Base-by-base conservation (phyloP, 2,113 vertebrate genomes). In the Ahaetulla prasina region DNA sequence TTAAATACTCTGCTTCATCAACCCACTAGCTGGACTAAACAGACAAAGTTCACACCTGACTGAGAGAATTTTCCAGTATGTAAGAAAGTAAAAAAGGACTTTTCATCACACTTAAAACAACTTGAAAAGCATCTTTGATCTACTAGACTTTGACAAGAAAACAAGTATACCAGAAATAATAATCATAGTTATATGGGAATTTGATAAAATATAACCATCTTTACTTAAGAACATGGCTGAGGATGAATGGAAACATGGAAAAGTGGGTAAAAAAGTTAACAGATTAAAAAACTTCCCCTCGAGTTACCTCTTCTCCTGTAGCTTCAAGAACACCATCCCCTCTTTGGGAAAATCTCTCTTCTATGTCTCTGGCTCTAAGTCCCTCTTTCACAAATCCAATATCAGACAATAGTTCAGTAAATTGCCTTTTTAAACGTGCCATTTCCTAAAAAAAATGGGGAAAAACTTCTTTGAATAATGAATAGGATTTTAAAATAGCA, bases 361-460 rank as follows among this genome's bases (percentile, higher is more conserved):
- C 99, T 47, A 99, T 99, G 45, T 98, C 97, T 92, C 98, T 98
- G 94, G 99, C 98, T 96, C 98, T 97, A 93, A 99, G 96, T 4
- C 99, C 99, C 84, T 99, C 99, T 88, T 98, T 99, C 91, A 99
- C 98, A 97, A 99, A 99, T 35, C 99, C 99, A 68, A 99, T 99
- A 94, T 99, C 99, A 0, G 99, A 99, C 84, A 99, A 97, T 91
- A 99, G 97, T 94, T 99, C 99, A 3, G 99, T 98, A 97, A 99
- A 99, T 45, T 99, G 99, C 85, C 99, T 98, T 95, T 99, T 99
- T 95, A 99, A 97, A 90, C 98, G 98, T 93, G 99, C 98, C 14
- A 99, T 99, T 95, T 99, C 99, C 99, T 99, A 16, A 85, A 94
- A 74, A 87, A 45, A 57, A 43, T 7, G 12, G 84, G 23, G 18